A percentile compares a stretch with the other conserved stretches of the same genome.
Evolutionary conservation across 2,888 invertebrate species (phyloP).

Genomic region (Tipula helvola): DNA sequence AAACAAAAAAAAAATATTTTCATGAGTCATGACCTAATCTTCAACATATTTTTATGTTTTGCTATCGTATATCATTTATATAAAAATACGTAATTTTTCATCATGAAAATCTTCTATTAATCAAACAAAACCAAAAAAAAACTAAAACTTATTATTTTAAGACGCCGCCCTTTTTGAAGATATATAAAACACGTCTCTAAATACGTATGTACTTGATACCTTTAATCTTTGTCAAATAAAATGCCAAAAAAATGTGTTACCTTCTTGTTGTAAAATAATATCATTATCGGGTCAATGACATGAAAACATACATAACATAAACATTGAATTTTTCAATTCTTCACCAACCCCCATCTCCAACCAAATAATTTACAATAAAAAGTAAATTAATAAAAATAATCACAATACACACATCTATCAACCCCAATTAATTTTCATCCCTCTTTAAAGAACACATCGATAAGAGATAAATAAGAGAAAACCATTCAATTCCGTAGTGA

Average conservation of each 20-base stretch:
- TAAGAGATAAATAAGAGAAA: neutral
- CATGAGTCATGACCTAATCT: neutral
- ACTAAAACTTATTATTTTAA: neutral
- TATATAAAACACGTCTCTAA: neutral
- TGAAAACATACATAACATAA: neutral
- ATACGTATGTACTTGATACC: neutral
- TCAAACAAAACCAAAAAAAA: neutral
- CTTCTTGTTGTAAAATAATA: neutral
- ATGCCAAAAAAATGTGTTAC: neutral
- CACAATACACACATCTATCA: neutral
- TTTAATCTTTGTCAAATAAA: neutral
- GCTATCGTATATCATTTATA: neutral
- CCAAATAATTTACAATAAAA: neutral
- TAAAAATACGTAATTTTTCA: neutral
- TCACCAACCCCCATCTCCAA: neutral
- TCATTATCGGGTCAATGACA: neutral
- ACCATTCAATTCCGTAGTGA: neutral
- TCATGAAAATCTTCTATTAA: neutral
- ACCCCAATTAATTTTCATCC: neutral
- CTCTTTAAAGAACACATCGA: neutral
- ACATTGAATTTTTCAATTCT: neutral
- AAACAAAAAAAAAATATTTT: neutral
- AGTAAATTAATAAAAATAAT: neutral
- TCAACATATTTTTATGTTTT: neutral
- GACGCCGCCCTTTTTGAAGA: neutral